phyloP scores from a whole-genome alignment of 2,797 vertebrate genomes.

The Karalla daura region DNA sequence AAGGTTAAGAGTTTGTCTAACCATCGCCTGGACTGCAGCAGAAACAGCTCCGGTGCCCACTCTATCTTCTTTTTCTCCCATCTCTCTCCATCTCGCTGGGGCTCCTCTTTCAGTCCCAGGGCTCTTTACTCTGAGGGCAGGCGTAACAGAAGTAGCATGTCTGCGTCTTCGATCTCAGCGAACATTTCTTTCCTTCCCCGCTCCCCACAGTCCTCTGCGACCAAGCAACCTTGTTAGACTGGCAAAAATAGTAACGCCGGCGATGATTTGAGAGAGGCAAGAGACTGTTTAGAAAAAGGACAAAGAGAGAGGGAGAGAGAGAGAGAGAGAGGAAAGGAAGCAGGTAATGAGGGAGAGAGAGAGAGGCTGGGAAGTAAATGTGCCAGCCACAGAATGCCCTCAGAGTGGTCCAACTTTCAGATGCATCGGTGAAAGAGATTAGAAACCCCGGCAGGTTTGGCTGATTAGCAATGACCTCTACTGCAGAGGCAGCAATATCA shows the following conservation, averaged over 20 bases:
- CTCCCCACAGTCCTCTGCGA: conserved; percentile 60
- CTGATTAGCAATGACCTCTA: conserved; percentile 68
- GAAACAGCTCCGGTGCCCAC: conserved; percentile 10
- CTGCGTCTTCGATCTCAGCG: conserved; percentile 46
- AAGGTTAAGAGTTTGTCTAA: conserved; percentile 57
- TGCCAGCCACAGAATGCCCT: conserved; percentile 30
- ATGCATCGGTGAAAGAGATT: conserved; percentile 65
- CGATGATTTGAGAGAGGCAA: conserved; percentile 54
- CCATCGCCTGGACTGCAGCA: conserved; percentile 27
- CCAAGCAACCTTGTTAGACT: conserved; percentile 71
- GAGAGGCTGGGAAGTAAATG: conserved; percentile 39
- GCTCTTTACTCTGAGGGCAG: conserved; percentile 49
- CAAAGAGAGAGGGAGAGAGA: neutral
- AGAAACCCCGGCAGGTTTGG: conserved; percentile 49
- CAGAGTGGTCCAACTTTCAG: conserved; percentile 36
- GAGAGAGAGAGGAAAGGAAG: conserved; percentile 17
- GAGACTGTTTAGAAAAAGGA: conserved; percentile 38
- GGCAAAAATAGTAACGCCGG: conserved; percentile 76
- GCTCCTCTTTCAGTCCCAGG: conserved; percentile 39
- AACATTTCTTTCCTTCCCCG: conserved; percentile 41
- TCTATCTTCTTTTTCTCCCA: conserved; percentile 17
- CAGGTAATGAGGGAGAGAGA: conserved; percentile 52
- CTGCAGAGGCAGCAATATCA: conserved; percentile 28
- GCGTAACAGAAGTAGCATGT: conserved; percentile 42
- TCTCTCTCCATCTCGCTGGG: conserved; percentile 30